phyloP scores from a whole-genome alignment of 2,113 vertebrate species.

The Oostethus manadensis region DNA sequence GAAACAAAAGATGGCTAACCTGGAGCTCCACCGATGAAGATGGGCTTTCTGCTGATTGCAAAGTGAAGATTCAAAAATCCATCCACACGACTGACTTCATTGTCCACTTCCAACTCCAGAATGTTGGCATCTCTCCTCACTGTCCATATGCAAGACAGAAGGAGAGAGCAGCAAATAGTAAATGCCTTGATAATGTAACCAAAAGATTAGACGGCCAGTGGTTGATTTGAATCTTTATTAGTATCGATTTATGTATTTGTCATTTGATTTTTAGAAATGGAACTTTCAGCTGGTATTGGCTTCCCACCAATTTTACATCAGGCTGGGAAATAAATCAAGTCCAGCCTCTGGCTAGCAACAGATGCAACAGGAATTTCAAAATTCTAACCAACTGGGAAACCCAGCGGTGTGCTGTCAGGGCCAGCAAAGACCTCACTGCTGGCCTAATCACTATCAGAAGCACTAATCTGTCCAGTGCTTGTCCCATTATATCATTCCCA shows the following conservation, averaged over 20 bases:
- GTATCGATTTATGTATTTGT: neutral
- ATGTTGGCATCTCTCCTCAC: conserved; percentile 85
- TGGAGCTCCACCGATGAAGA: conserved; percentile 91
- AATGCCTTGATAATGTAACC: neutral
- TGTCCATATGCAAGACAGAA: conserved; percentile 42
- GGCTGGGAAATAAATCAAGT: no score
- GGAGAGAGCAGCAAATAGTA: no score
- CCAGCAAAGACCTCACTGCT: no score
- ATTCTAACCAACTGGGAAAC: no score
- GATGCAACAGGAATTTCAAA: no score
- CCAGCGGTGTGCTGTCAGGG: no score
- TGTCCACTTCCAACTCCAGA: conserved; percentile 88
- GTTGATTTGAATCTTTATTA: neutral
- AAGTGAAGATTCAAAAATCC: conserved; percentile 75
- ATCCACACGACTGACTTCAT: conserved; percentile 85
- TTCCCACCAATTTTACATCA: no score
- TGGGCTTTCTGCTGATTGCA: conserved; percentile 70
- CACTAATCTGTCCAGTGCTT: no score
- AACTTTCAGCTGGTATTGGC: no score
- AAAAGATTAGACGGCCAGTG: neutral
- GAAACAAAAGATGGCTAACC: conserved; percentile 61
- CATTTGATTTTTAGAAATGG: neutral
- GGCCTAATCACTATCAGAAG: no score
- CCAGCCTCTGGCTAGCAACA: no score
- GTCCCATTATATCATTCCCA: no score